These are phyloP conservation scores for Teleiodes luculella DNA, from an alignment of 2,888 invertebrate species.

Conservation along the genomic window DNA sequence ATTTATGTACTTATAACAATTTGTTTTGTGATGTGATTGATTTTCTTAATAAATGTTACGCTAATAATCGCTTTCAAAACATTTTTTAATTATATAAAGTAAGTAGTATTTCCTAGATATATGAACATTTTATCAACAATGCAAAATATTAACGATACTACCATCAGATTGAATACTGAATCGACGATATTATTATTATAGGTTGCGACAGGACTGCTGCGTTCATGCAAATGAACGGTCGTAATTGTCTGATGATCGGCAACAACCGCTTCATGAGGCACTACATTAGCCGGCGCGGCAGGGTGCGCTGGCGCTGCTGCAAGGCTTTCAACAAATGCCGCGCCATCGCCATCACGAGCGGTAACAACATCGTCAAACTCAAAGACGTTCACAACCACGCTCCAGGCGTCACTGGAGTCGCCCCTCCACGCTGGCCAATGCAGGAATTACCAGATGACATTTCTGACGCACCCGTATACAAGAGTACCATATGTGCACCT, in stretches of 20 bases:
- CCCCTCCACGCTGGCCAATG: no score
- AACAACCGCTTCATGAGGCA: constrained; percentile 54
- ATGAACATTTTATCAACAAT: no score
- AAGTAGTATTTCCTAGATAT: no score
- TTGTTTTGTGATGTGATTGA: no score
- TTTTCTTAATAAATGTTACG: no score
- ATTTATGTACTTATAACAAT: no score
- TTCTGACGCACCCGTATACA: no score
- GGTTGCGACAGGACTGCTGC: not conserved
- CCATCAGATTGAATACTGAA: not conserved
- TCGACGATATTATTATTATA: not conserved
- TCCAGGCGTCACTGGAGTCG: constrained; percentile 3
- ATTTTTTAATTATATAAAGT: no score
- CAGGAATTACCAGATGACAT: no score
- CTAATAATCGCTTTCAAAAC: no score
- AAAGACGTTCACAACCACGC: constrained; percentile 58
- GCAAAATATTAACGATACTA: no score
- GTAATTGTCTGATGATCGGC: constrained; percentile 51
- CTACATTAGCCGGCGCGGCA: constrained; percentile 51
- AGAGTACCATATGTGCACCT: not conserved
- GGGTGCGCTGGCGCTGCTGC: constrained; percentile 60
- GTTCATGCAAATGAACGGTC: constrained; percentile 37
- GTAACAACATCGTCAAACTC: constrained; percentile 50
- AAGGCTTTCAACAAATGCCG: constrained; percentile 55
- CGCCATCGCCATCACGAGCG: constrained; percentile 59